Conservation (phyloP, 2,113 vertebrate species). For the Melanerpes aurifrons region DNA sequence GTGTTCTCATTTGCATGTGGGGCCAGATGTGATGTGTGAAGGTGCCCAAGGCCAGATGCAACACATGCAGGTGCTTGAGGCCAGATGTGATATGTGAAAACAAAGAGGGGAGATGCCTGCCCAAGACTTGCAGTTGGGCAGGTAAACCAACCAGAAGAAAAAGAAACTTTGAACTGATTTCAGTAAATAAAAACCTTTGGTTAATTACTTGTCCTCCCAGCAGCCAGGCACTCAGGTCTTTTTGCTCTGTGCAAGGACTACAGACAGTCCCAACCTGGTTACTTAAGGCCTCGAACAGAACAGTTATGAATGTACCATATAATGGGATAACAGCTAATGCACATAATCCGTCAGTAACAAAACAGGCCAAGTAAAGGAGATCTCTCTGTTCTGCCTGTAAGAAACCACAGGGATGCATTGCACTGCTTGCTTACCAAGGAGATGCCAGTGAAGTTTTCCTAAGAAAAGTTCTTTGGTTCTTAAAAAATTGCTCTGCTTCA, state of each 20-base stretch:
- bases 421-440: slow-evolving; percentile 56
- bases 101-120: not conserved
- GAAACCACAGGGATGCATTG: slow-evolving; percentile 63
- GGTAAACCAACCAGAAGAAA: not conserved
- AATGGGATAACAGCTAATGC: slow-evolving; percentile 80
- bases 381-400: slow-evolving; percentile 52
- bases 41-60: not conserved
- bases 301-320: slow-evolving; percentile 72
- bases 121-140: not conserved
- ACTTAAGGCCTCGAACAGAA: slow-evolving; percentile 69
- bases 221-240: not conserved
- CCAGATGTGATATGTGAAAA: not conserved
- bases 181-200: not conserved
- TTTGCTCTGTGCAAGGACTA: not conserved
- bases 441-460: slow-evolving; percentile 60
- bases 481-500: slow-evolving; percentile 62
- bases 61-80: too few relatives aligned
- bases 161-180: not conserved
- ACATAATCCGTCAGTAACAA: slow-evolving; percentile 77
- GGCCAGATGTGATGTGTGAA: not conserved
- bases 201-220: not conserved
- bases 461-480: slow-evolving; percentile 62
- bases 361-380: slow-evolving; percentile 28
- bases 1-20: fast-evolving
- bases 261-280: not conserved